Evolutionary conservation across 1,140 invertebrate species (phyloP), one percentile per base, ranked within the genome.

Genomic region (Sinella curviseta): DNA sequence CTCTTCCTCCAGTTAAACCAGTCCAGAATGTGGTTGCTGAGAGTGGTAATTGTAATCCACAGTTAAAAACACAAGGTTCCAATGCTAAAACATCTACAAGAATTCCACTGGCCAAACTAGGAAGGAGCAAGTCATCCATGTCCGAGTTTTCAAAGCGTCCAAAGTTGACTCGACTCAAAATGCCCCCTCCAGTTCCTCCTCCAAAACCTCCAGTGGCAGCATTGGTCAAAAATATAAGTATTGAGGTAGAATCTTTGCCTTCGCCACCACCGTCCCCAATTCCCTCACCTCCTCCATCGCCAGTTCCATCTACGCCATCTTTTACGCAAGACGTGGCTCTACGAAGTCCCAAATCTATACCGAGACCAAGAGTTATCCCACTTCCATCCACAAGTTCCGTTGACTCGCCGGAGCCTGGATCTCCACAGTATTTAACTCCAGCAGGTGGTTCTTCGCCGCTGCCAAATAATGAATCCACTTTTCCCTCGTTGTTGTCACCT

Each of bases 41-140:
- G n/a, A n/a, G n/a, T n/a, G n/a, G n/a, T n/a, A n/a, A n/a, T n/a
- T 48, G 39, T 48, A 12, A 20, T 48, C 8, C 8, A 48, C 39
- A 48, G n/a, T n/a, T n/a, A 48, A 48, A 20, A 20, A 48, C 8
- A 48, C 39, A 48, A 8, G 39, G 39, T 48, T 48, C 20, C 39
- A 48, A 20, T 48, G 20, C 39, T 12, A 48, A 48, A 8, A 48
- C 20, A 12, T 48, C 39, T 60, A 26, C 12, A 3, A 60, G 57
- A 60, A 4, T 33, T 30, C 12, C 65, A 12, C 24, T 78, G 17
- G 77, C 77, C 65, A 78, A 70, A 26, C 30, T 78, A 33, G 77
- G 77, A 12, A 36, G 57, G 12, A 78, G 77, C n/a, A 78, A 73
- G 4, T 74, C 77, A 20, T 48, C 73, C 35, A 73, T 78, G 67